phyloP scores from a whole-genome alignment of 1,140 invertebrate genomes.

The Trachelipus rathkii region DNA sequence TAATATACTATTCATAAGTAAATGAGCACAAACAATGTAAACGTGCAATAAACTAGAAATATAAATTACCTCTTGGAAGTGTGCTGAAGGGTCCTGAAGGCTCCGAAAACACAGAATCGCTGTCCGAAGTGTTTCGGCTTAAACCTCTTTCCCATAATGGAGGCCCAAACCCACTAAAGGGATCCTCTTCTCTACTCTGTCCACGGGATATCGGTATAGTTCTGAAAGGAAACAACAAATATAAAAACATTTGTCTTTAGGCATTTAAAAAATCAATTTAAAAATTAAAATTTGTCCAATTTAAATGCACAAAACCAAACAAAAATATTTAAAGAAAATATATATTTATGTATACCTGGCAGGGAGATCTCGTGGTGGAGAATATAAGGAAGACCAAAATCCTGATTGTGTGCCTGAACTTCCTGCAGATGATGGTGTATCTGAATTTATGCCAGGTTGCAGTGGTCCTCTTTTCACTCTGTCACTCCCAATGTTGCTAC shows the following conservation, averaged over 20 bases:
- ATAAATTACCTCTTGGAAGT: slow-evolving; percentile 37
- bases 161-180: slow-evolving; percentile 27
- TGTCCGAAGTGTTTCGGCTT: slow-evolving; percentile 37
- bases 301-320: no score
- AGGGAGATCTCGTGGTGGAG: slow-evolving; percentile 35
- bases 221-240: no score
- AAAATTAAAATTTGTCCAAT: no score
- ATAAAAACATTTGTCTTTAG: no score
- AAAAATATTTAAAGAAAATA: no score
- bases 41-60: no score
- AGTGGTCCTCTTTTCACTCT: slow-evolving; percentile 19
- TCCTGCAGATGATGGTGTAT: slow-evolving; percentile 21
- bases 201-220: neutral
- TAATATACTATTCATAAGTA: no score
- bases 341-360: neutral
- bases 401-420: slow-evolving; percentile 30
- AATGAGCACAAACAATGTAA: no score
- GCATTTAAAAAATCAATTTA: no score
- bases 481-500: neutral
- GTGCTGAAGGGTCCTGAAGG: slow-evolving; percentile 37
- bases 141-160: slow-evolving; percentile 38
- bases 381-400: slow-evolving; percentile 44
- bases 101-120: slow-evolving; percentile 38
- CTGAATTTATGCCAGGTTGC: slow-evolving; percentile 29
- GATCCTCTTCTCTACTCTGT: slow-evolving; percentile 36